Evolutionary conservation across 1,140 invertebrate species (phyloP), one percentile per base, ranked within the genome.

Genomic region (Polypedilum vanderplanki): DNA sequence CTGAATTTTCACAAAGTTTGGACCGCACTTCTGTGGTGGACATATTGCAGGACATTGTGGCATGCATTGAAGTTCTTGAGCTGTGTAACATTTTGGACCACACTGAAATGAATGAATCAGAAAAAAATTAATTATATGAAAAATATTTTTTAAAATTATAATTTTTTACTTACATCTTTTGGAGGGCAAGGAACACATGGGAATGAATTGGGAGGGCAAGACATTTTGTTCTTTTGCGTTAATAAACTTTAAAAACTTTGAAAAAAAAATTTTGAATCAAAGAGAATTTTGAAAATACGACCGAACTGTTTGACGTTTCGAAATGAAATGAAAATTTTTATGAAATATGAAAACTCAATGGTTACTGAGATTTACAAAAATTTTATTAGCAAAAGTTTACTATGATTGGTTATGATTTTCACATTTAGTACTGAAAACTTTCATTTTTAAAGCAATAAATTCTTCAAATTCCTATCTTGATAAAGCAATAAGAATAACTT

Each of bases 11-110:
- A 81, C 80, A 75, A 79, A 80, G 46, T 80, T 80, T 18, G 80
- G 80, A 70, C 78, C 78, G 20, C 65, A 70, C 9, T n/a, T 70
- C 1, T 80, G 80, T 5, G 80, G 80, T 7, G 80, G 80, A 7
- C 79, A 79, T 18, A 79, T 80, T 5, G 80, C 79, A 7, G 80
- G 79, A 75, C 80, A 81, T 76, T 81, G 80, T 24, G 80, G 80
- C 75, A 81, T 24, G 1, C 79, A 78, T 65, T 80, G 79, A 75
- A 81, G 46, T 40, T 81, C 79, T 0, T 79, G 80, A 1, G 79
- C 76, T 74, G 78, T 79, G 73, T 81, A 81, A 74, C 80, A 81
- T 77, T 81, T 80, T 17, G 80, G 80, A 0, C 79, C 80, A 75
- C 80, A 80, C 77, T 80, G 75, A 57, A 65, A 67, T 15, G 64